Percentiles rank a stretch among this genome's conserved stretches.
Conservation (phyloP, 2,797 vertebrate genomes). For the Apodemus agrarius region DNA sequence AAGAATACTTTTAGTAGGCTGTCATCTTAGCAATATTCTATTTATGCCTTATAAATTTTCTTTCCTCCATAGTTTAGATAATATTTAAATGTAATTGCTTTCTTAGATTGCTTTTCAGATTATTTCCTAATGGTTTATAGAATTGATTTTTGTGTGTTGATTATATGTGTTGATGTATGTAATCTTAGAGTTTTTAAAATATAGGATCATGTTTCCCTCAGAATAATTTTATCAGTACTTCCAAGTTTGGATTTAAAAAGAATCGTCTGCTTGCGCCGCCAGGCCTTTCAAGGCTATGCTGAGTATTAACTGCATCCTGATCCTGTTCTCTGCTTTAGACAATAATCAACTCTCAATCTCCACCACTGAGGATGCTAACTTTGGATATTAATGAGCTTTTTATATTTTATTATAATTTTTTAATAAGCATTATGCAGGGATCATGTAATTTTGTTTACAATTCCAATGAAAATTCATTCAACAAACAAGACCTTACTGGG, state of each 20-base stretch:
- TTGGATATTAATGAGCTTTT: background rate
- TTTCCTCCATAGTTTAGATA: background rate
- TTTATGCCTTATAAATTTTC: background rate
- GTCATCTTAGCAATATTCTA: background rate
- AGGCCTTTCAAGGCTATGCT: background rate
- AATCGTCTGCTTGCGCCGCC: background rate
- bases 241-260: background rate
- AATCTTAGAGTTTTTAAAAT: background rate
- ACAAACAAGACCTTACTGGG: background rate
- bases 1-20: background rate
- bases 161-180: background rate
- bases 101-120: background rate
- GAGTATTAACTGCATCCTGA: background rate
- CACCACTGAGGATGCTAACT: background rate
- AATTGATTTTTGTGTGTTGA: background rate
- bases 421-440: background rate
- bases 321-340: background rate
- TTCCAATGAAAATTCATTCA: background rate
- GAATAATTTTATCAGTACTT: conserved; percentile 3
- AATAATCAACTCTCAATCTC: background rate
- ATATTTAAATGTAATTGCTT: conserved; percentile 5
- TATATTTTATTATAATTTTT: background rate
- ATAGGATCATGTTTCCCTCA: background rate
- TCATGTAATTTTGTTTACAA: background rate
- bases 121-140: background rate